Conservation (phyloP, 1,140 invertebrate genomes). For the Macrocentrus cingulum region DNA sequence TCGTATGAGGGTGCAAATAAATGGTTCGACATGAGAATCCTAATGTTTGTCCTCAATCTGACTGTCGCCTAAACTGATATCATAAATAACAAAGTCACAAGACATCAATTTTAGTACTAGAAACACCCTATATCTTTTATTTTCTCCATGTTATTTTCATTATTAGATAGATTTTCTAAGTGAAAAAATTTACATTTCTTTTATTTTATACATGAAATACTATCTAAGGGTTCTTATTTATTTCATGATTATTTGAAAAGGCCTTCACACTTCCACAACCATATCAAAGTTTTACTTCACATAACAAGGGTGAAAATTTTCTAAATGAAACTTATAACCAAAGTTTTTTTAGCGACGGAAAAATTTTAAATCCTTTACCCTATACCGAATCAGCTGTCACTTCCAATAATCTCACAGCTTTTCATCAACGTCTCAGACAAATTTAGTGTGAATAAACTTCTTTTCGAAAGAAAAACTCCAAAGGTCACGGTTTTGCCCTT, state of each 20-base stretch:
- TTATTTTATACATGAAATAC: no score
- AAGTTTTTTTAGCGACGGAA: background rate
- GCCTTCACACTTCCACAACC: no score
- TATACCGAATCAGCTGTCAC: background rate
- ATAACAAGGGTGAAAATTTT: no score
- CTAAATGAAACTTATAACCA: background rate
- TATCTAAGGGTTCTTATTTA: no score
- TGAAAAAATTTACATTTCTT: background rate
- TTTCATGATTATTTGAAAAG: no score
- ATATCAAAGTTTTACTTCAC: no score
- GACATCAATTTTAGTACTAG: conserved; percentile 38
- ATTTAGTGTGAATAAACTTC: no score
- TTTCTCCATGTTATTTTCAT: conserved; percentile 3
- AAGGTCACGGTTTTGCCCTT: no score
- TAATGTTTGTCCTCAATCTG: conserved; percentile 38
- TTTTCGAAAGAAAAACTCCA: no score
- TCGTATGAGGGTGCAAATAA: conserved; percentile 2
- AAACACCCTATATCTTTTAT: conserved; percentile 25
- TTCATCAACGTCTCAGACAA: background rate
- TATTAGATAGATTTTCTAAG: background rate
- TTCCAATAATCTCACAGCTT: conserved; percentile 1
- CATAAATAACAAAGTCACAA: conserved; percentile 49
- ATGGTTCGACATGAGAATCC: conserved; percentile 45
- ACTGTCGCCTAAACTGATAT: conserved; percentile 40
- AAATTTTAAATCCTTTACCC: background rate